phyloP scores from a whole-genome alignment of 1,140 invertebrate species.

The Nephotettix cincticeps region DNA sequence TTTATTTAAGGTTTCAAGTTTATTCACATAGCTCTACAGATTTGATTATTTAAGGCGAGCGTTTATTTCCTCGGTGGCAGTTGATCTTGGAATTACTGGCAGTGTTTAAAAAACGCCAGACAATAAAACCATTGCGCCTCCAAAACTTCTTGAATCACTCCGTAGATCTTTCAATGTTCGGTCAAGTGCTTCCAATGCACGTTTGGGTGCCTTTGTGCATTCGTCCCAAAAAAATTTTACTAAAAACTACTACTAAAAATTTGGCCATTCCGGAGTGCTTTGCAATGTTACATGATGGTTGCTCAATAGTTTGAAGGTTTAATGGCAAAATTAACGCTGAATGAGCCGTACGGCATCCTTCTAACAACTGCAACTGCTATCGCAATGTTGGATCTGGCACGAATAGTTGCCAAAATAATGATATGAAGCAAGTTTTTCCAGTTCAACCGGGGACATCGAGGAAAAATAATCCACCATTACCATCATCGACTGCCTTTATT shows the following conservation, averaged over 20 bases:
- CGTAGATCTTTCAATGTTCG: conserved; percentile 40
- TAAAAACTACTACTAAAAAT: conserved; percentile 38
- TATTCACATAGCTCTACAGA: neutral
- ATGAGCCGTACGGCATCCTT: conserved; percentile 53
- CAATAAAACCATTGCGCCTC: conserved; percentile 19
- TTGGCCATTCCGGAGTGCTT: conserved; percentile 36
- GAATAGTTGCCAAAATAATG: conserved; percentile 35
- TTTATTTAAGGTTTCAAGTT: too few relatives aligned
- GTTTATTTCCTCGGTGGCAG: too few relatives aligned
- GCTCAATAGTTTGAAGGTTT: conserved; percentile 38
- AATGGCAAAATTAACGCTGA: conserved; percentile 52
- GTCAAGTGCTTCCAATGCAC: conserved; percentile 42
- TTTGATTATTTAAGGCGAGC: neutral
- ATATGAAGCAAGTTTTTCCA: conserved; percentile 45
- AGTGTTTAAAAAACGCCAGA: neutral
- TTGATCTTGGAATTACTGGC: neutral
- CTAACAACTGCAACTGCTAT: conserved; percentile 48
- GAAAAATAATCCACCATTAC: conserved; percentile 28
- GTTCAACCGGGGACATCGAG: conserved; percentile 38
- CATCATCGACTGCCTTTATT: neutral
- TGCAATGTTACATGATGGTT: conserved; percentile 45
- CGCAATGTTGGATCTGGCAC: too few relatives aligned
- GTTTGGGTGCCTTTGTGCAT: conserved; percentile 35
- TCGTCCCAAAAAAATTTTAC: conserved; percentile 47
- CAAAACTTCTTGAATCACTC: neutral